These are phyloP conservation scores for Trisateles emortualis DNA, from an alignment of 2,888 invertebrate genomes.

Conservation along the genomic window DNA sequence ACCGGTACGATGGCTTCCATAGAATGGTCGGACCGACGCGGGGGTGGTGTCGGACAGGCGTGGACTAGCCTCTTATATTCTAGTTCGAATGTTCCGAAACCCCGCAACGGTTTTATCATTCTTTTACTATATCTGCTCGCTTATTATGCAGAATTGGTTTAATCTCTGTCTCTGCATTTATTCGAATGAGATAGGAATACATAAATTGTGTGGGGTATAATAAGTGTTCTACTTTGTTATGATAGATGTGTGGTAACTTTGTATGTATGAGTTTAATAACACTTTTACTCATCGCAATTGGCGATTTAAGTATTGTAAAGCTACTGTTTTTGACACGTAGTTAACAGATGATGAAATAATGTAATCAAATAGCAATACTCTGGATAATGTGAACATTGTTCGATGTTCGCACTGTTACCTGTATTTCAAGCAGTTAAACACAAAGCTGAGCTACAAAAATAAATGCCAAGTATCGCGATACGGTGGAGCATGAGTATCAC, in stretches of 20 bases:
- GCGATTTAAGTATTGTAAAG: conserved; percentile 33
- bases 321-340: conserved; percentile 28
- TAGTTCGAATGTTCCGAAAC: conserved; percentile 14
- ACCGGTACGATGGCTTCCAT: conserved; percentile 50
- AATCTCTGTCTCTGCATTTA: conserved; percentile 82
- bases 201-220: conserved; percentile 59
- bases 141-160: conserved; percentile 69
- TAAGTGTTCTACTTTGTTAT: conserved; percentile 51
- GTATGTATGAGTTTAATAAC: conserved; percentile 51
- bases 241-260: conserved; percentile 45
- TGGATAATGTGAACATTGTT: conserved; percentile 18
- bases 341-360: conserved; percentile 20
- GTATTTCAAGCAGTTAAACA: conserved; percentile 27
- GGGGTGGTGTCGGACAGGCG: conserved; percentile 5
- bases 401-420: conserved; percentile 26
- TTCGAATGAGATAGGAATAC: conserved; percentile 74
- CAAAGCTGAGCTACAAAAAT: conserved; percentile 34
- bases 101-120: conserved; percentile 41
- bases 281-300: conserved; percentile 57
- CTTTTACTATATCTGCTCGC: conserved; percentile 45
- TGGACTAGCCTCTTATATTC: background rate
- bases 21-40: conserved; percentile 38
- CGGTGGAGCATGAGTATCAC: conserved; percentile 59
- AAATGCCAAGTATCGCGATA: conserved; percentile 46
- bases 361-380: conserved; percentile 21